phyloP scores from a whole-genome alignment of 2,113 vertebrate species.

The Zootoca vivipara region DNA sequence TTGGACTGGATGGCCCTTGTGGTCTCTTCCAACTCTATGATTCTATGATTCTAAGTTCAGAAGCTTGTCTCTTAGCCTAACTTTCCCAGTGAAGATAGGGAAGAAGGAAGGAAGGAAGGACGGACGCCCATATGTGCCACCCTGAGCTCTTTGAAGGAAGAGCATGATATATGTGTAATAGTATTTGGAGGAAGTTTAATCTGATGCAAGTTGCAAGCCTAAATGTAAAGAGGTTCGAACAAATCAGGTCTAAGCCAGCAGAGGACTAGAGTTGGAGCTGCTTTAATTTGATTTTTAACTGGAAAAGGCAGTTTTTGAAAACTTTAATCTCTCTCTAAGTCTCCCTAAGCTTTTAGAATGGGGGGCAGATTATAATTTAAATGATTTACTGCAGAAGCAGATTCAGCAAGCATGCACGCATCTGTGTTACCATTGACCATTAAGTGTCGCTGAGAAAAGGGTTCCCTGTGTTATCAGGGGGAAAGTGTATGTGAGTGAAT shows the following conservation, averaged over 20 bases:
- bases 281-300: not conserved
- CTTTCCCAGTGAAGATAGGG: not conserved
- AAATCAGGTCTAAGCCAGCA: not conserved
- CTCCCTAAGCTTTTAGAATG: not conserved
- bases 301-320: not conserved
- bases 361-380: not conserved
- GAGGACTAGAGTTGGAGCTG: not conserved
- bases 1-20: no score
- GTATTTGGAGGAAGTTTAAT: not conserved
- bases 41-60: no score
- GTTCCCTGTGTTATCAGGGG: not conserved
- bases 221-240: not conserved
- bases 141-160: not conserved
- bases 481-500: not conserved
- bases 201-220: not conserved
- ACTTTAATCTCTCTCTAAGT: not conserved
- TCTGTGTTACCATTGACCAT: not conserved
- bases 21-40: no score
- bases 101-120: not conserved
- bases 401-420: accelerated
- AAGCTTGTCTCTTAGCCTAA: not conserved
- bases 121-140: not conserved
- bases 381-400: not conserved
- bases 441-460: not conserved
- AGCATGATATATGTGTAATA: not conserved